Conservation (phyloP, 2,797 vertebrate genomes). For the Graptemys geographica region DNA sequence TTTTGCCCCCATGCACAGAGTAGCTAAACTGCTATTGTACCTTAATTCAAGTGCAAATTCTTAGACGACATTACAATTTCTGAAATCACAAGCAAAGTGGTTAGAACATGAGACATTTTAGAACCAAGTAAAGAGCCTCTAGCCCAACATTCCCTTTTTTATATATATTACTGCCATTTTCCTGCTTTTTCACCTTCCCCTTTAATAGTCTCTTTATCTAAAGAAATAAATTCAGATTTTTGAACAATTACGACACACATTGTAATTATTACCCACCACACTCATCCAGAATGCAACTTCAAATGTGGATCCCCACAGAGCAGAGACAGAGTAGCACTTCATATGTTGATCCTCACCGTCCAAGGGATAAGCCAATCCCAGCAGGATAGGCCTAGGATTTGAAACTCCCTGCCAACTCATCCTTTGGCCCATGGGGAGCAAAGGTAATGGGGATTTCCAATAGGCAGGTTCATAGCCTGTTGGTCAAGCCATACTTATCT, state of each 20-base stretch:
- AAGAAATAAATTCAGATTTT: neutral
- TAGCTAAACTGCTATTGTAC: neutral
- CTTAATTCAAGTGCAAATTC: neutral
- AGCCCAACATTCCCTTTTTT: neutral
- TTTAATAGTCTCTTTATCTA: neutral
- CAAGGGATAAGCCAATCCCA: neutral
- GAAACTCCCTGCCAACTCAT: fast-evolving
- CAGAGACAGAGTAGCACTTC: fast-evolving
- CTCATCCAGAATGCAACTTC: fast-evolving
- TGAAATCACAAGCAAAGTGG: neutral
- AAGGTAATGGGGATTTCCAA: fast-evolving
- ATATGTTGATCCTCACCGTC: fast-evolving
- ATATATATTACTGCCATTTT: neutral
- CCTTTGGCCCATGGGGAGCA: fast-evolving
- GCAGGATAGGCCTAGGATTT: neutral
- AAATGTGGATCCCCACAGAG: neutral
- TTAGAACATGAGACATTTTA: neutral
- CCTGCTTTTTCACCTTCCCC: neutral
- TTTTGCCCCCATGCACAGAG: neutral
- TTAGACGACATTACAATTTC: constrained; percentile 21
- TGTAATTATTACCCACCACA: neutral
- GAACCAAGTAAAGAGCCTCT: constrained; percentile 4
- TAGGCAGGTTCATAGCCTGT: fast-evolving
- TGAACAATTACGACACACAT: neutral
- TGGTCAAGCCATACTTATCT: fast-evolving